Conservation (phyloP, 2,113 vertebrate species). For the Hepsetus odoe region DNA sequence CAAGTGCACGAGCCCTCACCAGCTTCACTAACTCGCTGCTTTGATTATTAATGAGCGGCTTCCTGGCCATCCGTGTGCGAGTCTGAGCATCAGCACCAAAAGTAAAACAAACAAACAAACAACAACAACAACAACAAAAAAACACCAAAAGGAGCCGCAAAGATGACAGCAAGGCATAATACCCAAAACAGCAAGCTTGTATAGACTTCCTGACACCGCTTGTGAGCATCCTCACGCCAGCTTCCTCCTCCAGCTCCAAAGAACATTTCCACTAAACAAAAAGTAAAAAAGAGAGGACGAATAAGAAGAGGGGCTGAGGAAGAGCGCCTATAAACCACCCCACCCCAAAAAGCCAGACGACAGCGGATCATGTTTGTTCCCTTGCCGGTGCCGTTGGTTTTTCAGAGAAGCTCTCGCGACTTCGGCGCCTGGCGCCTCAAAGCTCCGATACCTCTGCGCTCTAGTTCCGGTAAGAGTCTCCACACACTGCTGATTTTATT, state of each 20-base stretch:
- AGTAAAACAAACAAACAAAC: slow-evolving; percentile 62
- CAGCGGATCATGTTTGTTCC: slow-evolving; percentile 78
- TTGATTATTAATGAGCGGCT: slow-evolving; percentile 36
- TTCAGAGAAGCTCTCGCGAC: slow-evolving; percentile 85
- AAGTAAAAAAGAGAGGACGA: slow-evolving; percentile 54
- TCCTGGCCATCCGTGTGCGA: slow-evolving; percentile 71
- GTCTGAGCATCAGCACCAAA: slow-evolving; percentile 60
- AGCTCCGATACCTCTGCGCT: slow-evolving; percentile 80
- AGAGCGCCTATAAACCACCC: slow-evolving; percentile 46
- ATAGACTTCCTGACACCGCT: slow-evolving; percentile 45
- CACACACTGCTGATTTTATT: not conserved
- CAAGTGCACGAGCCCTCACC: not conserved
- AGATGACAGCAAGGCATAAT: slow-evolving; percentile 51
- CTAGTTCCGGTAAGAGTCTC: slow-evolving; percentile 79
- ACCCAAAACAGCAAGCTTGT: slow-evolving; percentile 65
- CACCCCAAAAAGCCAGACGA: slow-evolving; percentile 63
- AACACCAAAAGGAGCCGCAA: slow-evolving; percentile 55
- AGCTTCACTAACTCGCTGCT: not conserved
- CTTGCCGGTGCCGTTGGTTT: slow-evolving; percentile 82
- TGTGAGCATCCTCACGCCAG: slow-evolving; percentile 40
- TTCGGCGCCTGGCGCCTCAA: slow-evolving; percentile 84
- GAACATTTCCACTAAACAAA: slow-evolving; percentile 8
- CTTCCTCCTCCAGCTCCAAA: not conserved
- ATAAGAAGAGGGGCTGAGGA: slow-evolving; percentile 61
- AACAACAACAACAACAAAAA: slow-evolving; percentile 56